Evolutionary conservation across 92 coral and sea anemone genomes (phyloP), one percentile per base, ranked within the genome.

Genomic region (Phymanthus crucifer): DNA sequence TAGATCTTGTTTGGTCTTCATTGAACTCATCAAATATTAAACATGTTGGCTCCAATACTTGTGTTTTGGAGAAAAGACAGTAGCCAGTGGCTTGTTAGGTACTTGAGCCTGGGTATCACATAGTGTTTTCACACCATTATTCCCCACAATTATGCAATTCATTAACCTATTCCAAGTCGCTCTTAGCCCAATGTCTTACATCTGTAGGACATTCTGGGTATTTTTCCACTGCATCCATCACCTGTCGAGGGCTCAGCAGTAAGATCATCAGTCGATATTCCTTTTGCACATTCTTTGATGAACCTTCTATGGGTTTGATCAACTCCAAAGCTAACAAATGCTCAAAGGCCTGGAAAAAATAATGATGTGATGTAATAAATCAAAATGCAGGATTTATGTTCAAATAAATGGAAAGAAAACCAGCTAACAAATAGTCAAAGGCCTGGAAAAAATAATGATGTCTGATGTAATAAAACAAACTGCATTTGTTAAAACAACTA

Each of bases 191-290:
- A 34, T 95, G 98, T 68, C 70, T 86, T 47, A 95, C 90, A 71
- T 95, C 99, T 24, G 99, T 95, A n/a, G 99, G 99, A 40, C 99
- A 95, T 26, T 93, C 99, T 1, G 96, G 94, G 78, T 90, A 95
- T 57, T 77, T 86, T 67, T 90, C 91, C n/a, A 95, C 83, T 11
- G 91, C 98, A 5, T 93, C 92, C 72, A 86, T 93, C 57, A 95
- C 84, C 80, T 95, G 99, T 6, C 74, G 66, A 1, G 96, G 87
- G 57, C 87, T 97, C 48, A 95, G 89, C 72, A 95, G 76, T 52
- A 95, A 81, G 17, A 87, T 83, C 79, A 95, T 87, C 74, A 91
- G 86, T 40, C 89, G 88, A 78, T 88, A 95, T 83, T 93, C 99
- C 69, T 95, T 95, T 35, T 93, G 99, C 47, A 94, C 94, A 65